Conservation (phyloP, 2,888 invertebrate species). For the Pecten maximus region DNA sequence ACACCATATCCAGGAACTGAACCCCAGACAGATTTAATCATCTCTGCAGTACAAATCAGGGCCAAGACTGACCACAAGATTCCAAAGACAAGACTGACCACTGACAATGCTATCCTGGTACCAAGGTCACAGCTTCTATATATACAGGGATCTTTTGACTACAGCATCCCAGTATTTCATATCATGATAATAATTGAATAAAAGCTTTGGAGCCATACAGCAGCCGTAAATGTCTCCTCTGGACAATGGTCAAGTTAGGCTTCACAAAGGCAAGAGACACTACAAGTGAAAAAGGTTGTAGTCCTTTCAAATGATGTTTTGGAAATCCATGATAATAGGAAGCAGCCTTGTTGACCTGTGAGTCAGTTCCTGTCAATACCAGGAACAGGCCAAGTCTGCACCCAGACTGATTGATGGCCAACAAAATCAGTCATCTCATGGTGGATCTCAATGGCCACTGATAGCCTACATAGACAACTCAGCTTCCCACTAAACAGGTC, state of each 20-base stretch:
- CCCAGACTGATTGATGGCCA: slow-evolving; percentile 22
- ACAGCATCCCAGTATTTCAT: neutral
- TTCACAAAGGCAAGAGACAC: neutral
- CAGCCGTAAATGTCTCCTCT: neutral
- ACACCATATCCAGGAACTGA: too few species aligned
- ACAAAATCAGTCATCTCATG: slow-evolving; percentile 6
- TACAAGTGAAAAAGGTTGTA: neutral
- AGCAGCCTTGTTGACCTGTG: slow-evolving; percentile 8
- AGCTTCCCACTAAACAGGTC: neutral
- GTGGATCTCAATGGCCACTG: neutral
- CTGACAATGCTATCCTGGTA: neutral
- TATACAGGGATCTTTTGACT: neutral
- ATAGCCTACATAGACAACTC: neutral
- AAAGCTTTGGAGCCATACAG: neutral
- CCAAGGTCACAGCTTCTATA: neutral
- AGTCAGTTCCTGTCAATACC: slow-evolving; percentile 8
- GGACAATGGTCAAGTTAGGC: slow-evolving; percentile 4
- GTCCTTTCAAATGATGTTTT: neutral
- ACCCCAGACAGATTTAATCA: too few species aligned
- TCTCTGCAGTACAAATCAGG: neutral
- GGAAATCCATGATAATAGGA: neutral
- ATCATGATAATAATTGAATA: neutral
- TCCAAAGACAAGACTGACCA: neutral
- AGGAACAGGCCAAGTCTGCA: neutral
- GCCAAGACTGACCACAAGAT: neutral